phyloP scores from a whole-genome alignment of 2,113 vertebrate genomes.

The Gambusia holbrooki region DNA sequence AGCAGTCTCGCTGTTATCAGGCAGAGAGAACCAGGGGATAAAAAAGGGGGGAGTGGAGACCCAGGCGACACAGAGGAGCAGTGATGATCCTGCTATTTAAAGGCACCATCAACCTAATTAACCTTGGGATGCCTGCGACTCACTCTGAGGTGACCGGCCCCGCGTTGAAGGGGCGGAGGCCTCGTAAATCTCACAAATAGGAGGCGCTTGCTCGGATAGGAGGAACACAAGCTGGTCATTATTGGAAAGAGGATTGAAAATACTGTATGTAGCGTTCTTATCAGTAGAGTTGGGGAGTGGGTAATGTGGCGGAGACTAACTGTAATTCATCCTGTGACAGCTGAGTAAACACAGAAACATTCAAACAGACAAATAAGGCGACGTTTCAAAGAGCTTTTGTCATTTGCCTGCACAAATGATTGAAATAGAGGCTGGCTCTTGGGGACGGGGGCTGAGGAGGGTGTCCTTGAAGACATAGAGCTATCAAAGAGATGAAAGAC shows the following conservation, averaged over 20 bases:
- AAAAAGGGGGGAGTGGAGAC: constrained; percentile 32
- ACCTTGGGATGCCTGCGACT: constrained; percentile 80
- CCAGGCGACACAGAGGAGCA: constrained; percentile 51
- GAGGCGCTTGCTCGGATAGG: constrained; percentile 59
- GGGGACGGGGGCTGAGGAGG: background rate
- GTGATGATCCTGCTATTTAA: constrained; percentile 81
- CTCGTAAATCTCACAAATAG: constrained; percentile 79
- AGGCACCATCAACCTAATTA: constrained; percentile 84
- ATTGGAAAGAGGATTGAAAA: constrained; percentile 51
- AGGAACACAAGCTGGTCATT: constrained; percentile 40
- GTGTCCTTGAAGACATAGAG: constrained; percentile 75
- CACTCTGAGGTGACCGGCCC: constrained; percentile 68
- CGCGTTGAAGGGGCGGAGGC: constrained; percentile 43
- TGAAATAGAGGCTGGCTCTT: constrained; percentile 59
- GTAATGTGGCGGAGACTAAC: constrained; percentile 40
- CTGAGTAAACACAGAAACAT: constrained; percentile 70
- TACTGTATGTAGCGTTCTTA: constrained; percentile 56
- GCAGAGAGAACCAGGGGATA: constrained; percentile 39
- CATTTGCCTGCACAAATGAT: constrained; percentile 65
- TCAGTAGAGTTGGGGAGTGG: constrained; percentile 36
- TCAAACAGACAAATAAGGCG: constrained; percentile 68
- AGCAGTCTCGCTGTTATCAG: constrained; percentile 45
- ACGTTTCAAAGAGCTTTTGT: constrained; percentile 65
- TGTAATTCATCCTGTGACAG: constrained; percentile 55
- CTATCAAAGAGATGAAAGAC: constrained; percentile 74